Evolutionary conservation across 2,888 invertebrate species (phyloP).

Genomic region (Pegoplata infirma): DNA sequence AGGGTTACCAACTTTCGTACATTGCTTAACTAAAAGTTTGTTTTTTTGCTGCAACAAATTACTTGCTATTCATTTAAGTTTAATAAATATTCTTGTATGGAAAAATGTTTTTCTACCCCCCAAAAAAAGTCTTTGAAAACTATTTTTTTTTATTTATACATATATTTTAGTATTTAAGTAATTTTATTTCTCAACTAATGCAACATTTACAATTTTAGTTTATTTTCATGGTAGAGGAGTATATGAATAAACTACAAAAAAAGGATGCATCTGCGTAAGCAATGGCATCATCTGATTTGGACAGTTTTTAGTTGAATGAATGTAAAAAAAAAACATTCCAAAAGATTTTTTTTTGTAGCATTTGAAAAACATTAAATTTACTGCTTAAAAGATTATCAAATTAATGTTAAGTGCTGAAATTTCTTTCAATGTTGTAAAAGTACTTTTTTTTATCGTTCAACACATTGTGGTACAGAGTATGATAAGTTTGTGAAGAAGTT

Average conservation of each 20-base stretch:
- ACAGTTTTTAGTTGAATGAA: slow-evolving; percentile 46
- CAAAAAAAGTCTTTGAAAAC: slow-evolving; percentile 38
- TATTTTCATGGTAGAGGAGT: neutral
- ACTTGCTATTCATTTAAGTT: slow-evolving; percentile 60
- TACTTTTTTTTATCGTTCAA: neutral
- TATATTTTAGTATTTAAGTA: too few species aligned
- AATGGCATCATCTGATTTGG: slow-evolving; percentile 50
- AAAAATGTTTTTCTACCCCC: slow-evolving; percentile 14
- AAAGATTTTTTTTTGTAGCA: slow-evolving; percentile 10
- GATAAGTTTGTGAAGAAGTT: too few species aligned
- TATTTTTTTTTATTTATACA: slow-evolving; percentile 13
- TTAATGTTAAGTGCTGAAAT: slow-evolving; percentile 50
- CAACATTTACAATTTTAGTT: slow-evolving; percentile 33
- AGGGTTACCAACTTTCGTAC: too few species aligned
- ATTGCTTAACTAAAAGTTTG: neutral
- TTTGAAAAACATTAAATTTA: slow-evolving; percentile 44
- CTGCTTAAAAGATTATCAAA: slow-evolving; percentile 60
- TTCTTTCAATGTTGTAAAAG: neutral
- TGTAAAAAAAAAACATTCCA: slow-evolving; percentile 5
- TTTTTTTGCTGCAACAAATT: slow-evolving; percentile 40
- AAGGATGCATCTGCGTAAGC: slow-evolving; percentile 35
- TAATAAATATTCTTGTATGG: slow-evolving; percentile 54
- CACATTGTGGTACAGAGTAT: too few species aligned
- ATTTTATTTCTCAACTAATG: slow-evolving; percentile 34
- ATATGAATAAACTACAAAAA: neutral